These are phyloP conservation scores for Lampris megalopsis DNA, from an alignment of 2,113 vertebrate species.

Conservation along the genomic window DNA sequence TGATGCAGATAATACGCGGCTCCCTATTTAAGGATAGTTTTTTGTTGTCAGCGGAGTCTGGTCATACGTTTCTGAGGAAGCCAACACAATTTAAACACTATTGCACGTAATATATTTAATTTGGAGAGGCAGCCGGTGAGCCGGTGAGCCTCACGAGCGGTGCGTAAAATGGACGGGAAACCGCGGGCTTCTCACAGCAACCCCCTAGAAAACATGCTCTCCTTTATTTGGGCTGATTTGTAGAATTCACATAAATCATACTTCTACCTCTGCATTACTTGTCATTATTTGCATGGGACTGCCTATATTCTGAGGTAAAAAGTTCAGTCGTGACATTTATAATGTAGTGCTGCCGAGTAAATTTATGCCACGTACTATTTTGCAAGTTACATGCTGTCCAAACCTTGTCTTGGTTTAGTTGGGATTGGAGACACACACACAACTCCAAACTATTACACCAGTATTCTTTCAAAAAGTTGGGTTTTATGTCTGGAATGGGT, in stretches of 20 bases:
- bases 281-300: no score
- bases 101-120: constrained; percentile 88
- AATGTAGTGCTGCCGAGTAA: no score
- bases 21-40: constrained; percentile 80
- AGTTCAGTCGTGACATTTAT: no score
- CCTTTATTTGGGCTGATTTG: neutral
- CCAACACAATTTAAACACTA: constrained; percentile 90
- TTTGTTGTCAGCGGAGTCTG: constrained; percentile 79
- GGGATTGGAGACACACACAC: no score
- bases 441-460: no score
- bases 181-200: neutral
- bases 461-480: neutral
- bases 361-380: no score
- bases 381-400: no score
- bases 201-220: neutral
- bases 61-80: constrained; percentile 83
- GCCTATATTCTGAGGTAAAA: no score
- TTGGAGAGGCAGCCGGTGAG: constrained; percentile 64
- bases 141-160: constrained; percentile 45
- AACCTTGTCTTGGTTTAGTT: no score
- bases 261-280: no score
- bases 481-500: neutral
- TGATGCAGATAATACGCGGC: constrained; percentile 90
- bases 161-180: constrained; percentile 63
- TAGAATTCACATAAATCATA: no score